phyloP scores from a whole-genome alignment of 2,888 invertebrate genomes.

The Amblyjoppa fuscipennis region DNA sequence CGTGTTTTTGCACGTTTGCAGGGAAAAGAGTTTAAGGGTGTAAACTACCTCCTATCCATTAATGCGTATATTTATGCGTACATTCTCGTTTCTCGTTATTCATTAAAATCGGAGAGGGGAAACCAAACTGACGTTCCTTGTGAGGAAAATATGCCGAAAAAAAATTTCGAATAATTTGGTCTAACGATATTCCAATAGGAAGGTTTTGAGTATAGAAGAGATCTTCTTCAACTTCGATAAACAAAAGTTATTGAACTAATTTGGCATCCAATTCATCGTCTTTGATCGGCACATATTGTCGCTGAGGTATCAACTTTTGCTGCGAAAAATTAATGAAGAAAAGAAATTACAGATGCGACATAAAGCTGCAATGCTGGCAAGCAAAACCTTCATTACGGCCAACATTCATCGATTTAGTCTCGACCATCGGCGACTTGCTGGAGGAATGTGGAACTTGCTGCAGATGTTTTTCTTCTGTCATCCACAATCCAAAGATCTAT shows the following conservation, averaged over 20 bases:
- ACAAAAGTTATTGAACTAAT: too few relatives aligned
- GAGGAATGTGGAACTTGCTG: constrained; percentile 88
- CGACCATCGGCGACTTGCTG: constrained; percentile 91
- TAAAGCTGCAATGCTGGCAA: constrained; percentile 96
- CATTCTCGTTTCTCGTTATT: too few relatives aligned
- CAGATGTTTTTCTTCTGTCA: constrained; percentile 76
- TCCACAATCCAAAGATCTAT: not conserved
- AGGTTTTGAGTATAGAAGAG: not conserved
- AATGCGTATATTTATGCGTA: too few relatives aligned
- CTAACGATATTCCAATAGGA: not conserved
- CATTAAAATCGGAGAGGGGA: too few relatives aligned
- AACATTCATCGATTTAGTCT: constrained; percentile 91
- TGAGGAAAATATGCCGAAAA: not conserved
- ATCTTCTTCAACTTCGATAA: too few relatives aligned
- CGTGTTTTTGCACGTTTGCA: too few relatives aligned
- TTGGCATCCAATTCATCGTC: not conserved
- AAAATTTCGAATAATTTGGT: not conserved
- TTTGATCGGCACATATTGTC: not conserved
- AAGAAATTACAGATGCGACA: constrained; percentile 87
- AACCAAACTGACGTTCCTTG: too few relatives aligned
- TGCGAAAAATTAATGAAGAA: not conserved
- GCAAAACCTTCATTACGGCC: constrained; percentile 92
- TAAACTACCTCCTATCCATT: too few relatives aligned
- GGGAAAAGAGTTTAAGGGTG: too few relatives aligned
- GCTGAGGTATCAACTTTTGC: not conserved